Conservation (phyloP, 2,113 vertebrate genomes). For the Neotoma lepida region DNA sequence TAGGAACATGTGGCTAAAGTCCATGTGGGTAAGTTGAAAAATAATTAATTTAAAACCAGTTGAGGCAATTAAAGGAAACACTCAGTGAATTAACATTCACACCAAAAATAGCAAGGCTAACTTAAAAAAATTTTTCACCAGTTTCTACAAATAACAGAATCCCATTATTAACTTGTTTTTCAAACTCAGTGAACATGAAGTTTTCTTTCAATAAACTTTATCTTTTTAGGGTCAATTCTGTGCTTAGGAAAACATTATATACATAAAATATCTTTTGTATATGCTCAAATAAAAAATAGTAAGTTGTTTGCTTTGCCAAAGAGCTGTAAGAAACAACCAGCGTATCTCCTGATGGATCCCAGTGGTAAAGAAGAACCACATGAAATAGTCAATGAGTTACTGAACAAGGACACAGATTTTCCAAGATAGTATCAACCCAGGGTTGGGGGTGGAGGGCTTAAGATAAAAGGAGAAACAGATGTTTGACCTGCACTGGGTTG, state of each 20-base stretch:
- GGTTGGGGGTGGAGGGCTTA: neutral
- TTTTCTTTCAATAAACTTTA: constrained; percentile 56
- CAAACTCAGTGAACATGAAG: constrained; percentile 15
- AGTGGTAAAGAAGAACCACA: neutral
- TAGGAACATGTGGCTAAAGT: constrained; percentile 58
- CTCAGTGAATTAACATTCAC: constrained; percentile 55
- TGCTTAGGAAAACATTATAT: neutral
- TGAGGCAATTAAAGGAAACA: constrained; percentile 58
- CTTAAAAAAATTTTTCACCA: constrained; percentile 52
- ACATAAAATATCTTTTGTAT: neutral
- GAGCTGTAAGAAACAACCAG: constrained; percentile 17
- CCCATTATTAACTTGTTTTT: constrained; percentile 46
- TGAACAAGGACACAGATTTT: constrained; percentile 5
- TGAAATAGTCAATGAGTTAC: neutral
- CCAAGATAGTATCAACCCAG: neutral
- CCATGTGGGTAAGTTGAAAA: constrained; percentile 54
- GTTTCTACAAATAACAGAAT: constrained; percentile 54
- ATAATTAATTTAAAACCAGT: constrained; percentile 62
- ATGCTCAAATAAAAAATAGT: constrained; percentile 4
- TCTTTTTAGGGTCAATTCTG: constrained; percentile 28
- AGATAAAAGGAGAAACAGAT: constrained; percentile 25
- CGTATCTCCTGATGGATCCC: neutral
- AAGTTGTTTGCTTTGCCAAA: constrained; percentile 7
- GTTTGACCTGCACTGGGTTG: neutral
- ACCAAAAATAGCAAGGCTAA: constrained; percentile 65